These are phyloP conservation scores for Cladorhizidae sp. DNA, from an alignment of 37 sponge, comb jelly and placozoan species.

Conservation along the genomic window DNA sequence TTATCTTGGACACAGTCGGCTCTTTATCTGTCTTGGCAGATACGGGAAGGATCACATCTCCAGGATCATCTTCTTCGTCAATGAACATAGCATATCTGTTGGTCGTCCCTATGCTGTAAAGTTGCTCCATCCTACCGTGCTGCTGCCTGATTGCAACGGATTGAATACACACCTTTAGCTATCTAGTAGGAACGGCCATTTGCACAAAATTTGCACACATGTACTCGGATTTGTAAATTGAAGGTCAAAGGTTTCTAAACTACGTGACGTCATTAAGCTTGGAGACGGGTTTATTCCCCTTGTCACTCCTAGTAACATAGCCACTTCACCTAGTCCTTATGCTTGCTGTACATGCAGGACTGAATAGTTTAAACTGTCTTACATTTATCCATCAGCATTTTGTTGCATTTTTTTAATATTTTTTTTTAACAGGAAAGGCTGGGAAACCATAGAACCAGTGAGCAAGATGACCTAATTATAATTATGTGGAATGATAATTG, in stretches of 20 bases:
- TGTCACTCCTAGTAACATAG: no score
- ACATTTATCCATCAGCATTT: no score
- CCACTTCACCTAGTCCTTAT: no score
- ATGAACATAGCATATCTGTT: conserved; percentile 80
- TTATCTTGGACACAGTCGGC: background rate
- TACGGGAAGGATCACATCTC: conserved; percentile 42
- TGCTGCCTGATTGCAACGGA: conserved; percentile 22
- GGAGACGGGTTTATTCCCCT: background rate
- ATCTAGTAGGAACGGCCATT: conserved; percentile 47
- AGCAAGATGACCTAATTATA: no score
- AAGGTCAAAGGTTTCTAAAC: background rate
- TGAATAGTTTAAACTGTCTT: no score
- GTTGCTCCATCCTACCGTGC: conserved; percentile 56
- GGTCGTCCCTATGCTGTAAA: conserved; percentile 62
- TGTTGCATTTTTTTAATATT: no score
- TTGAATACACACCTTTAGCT: conserved; percentile 1
- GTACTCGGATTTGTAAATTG: background rate
- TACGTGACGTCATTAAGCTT: no score
- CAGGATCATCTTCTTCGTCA: conserved; percentile 84
- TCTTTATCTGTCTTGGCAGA: conserved; percentile 17
- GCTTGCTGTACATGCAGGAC: no score
- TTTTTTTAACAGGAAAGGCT: no score
- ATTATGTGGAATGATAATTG: no score
- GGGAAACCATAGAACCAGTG: no score
- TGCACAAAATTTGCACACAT: conserved; percentile 17